phyloP scores from a whole-genome alignment of 2,888 invertebrate genomes.

The Drosophila antonietae region DNA sequence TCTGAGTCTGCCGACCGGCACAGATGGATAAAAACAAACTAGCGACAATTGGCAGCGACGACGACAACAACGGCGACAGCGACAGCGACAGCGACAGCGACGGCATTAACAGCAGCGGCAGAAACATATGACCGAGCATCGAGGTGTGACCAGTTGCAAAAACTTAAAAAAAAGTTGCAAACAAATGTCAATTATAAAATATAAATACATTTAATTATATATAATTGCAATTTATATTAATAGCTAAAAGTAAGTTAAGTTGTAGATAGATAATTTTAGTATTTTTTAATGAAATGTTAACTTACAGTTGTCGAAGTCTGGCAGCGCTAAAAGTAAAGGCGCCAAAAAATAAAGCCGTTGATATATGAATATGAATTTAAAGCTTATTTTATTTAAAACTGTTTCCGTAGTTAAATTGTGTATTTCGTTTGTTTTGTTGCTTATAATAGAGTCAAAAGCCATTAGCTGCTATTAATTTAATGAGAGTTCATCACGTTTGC shows the following conservation, averaged over 20 bases:
- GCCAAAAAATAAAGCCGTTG: constrained; percentile 3
- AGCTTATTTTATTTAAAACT: background rate
- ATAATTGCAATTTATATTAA: background rate
- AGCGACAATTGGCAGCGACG: constrained; percentile 20
- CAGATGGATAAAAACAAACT: constrained; percentile 57
- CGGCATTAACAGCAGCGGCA: constrained; percentile 16
- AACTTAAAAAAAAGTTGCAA: background rate
- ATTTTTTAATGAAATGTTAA: constrained; percentile 1
- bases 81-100: constrained; percentile 21
- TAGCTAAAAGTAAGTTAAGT: too few species aligned
- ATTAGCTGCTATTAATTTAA: too few species aligned
- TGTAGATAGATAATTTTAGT: background rate
- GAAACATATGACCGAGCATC: constrained; percentile 29
- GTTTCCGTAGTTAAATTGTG: background rate
- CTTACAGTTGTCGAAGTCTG: constrained; percentile 22
- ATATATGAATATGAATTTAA: constrained; percentile 26
- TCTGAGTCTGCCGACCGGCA: constrained; percentile 51
- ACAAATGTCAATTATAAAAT: too few species aligned
- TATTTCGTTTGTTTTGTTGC: background rate
- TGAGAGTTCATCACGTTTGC: background rate
- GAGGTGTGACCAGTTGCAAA: constrained; percentile 31
- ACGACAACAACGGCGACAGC: constrained; percentile 13
- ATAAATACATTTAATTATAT: background rate
- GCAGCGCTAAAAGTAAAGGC: constrained; percentile 8
- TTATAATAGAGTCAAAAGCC: background rate